Evolutionary conservation across 2,888 invertebrate species (phyloP).

Genomic region (Hyles lineata): DNA sequence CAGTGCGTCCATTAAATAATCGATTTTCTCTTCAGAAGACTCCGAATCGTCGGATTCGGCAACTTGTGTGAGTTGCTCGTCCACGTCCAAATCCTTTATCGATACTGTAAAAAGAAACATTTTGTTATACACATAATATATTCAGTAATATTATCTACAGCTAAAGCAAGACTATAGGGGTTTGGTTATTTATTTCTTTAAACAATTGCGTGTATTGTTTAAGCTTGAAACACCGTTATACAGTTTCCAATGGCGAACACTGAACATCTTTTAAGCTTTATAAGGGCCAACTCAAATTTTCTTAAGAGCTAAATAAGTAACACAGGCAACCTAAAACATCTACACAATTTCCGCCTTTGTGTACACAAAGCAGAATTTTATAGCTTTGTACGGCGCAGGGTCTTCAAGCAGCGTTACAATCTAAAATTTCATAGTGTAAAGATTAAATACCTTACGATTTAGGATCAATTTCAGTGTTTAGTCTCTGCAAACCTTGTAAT

Average conservation of each 20-base stretch:
- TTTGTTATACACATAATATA: not conserved
- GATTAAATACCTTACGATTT: not conserved
- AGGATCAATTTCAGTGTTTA: too few relatives aligned
- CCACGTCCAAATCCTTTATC: slow-evolving; percentile 59
- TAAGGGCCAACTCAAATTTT: too few relatives aligned
- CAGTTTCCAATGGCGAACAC: too few relatives aligned
- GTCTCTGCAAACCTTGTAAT: too few relatives aligned
- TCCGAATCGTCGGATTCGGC: slow-evolving; percentile 93
- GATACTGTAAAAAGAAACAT: slow-evolving; percentile 44
- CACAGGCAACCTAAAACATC: not conserved
- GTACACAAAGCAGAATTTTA: not conserved
- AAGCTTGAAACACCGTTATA: too few relatives aligned
- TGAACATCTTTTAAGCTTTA: too few relatives aligned
- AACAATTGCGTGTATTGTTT: too few relatives aligned
- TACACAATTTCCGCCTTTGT: not conserved
- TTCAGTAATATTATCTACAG: not conserved
- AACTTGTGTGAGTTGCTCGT: slow-evolving; percentile 86
- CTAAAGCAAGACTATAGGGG: not conserved
- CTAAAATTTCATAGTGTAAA: not conserved
- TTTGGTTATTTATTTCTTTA: too few relatives aligned
- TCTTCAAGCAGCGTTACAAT: not conserved
- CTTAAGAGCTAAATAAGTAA: too few relatives aligned
- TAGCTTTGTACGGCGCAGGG: not conserved
- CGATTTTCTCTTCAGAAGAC: slow-evolving; percentile 89
- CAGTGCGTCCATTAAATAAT: slow-evolving; percentile 83